Evolutionary conservation across 2,113 vertebrate species (phyloP).

Genomic region (Caretta caretta): DNA sequence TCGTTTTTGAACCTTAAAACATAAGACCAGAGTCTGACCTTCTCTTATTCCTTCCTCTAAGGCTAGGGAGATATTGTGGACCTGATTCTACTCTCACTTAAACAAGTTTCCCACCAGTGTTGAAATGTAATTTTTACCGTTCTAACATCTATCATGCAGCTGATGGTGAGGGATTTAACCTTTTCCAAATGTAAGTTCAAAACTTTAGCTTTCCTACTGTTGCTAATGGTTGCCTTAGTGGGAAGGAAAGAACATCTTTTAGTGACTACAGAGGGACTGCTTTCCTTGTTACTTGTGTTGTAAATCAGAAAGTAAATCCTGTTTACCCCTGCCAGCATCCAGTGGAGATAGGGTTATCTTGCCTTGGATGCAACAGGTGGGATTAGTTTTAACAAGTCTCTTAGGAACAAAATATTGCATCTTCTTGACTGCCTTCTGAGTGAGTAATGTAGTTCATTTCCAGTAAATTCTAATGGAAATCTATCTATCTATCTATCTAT

Average conservation of each 20-base stretch:
- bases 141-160: not conserved
- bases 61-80: fast-evolving
- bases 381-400: not conserved
- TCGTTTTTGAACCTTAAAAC: not conserved
- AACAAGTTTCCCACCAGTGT: not conserved
- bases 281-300: not conserved
- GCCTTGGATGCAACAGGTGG: not conserved
- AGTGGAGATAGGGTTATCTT: not conserved
- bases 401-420: not conserved
- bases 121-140: not conserved
- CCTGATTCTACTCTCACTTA: not conserved
- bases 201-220: not conserved
- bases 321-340: not conserved
- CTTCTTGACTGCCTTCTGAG: not conserved
- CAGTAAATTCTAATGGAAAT: not conserved
- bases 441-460: not conserved
- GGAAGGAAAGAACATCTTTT: not conserved
- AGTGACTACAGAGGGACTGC: not conserved
- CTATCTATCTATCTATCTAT: not conserved
- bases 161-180: not conserved
- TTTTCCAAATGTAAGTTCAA: not conserved
- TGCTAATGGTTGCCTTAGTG: not conserved
- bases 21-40: not conserved
- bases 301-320: not conserved
- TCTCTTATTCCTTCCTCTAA: not conserved